Evolutionary conservation across 1,140 invertebrate genomes (phyloP).

Genomic region (Cotesia glomerata): DNA sequence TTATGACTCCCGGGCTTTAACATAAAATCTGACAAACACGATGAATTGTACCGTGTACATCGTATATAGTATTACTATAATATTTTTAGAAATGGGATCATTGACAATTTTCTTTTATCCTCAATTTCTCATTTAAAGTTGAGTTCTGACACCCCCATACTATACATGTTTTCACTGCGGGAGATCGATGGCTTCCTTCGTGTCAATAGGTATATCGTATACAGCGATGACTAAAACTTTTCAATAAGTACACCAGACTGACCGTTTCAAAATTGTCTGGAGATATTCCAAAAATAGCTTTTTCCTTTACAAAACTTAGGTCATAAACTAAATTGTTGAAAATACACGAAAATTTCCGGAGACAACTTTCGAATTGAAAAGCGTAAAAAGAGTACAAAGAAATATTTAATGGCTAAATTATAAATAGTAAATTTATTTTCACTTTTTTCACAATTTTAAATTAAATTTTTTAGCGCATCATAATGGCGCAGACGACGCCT

Average conservation of each 20-base stretch:
- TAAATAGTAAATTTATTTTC: not conserved
- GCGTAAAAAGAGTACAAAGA: slow-evolving; percentile 1
- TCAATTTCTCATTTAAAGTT: not conserved
- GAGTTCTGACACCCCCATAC: slow-evolving; percentile 1
- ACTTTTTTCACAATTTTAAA: not conserved
- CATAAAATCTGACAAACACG: not conserved
- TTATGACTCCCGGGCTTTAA: too few species aligned
- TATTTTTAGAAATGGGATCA: not conserved
- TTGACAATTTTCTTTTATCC: slow-evolving; percentile 18
- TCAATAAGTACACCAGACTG: slow-evolving; percentile 16
- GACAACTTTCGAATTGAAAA: not conserved
- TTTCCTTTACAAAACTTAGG: not conserved
- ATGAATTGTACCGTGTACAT: not conserved
- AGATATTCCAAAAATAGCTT: slow-evolving; percentile 30
- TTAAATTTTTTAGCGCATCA: slow-evolving; percentile 11
- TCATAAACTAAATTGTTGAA: slow-evolving; percentile 19
- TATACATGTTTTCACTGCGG: slow-evolving; percentile 17
- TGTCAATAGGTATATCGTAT: not conserved
- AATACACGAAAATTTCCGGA: not conserved
- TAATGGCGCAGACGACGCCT: slow-evolving; percentile 8
- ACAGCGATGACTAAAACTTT: slow-evolving; percentile 13
- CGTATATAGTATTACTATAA: not conserved
- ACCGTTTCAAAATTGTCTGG: slow-evolving; percentile 9
- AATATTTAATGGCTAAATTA: not conserved
- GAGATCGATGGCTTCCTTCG: slow-evolving; percentile 1